Base-by-base conservation (phyloP, 2,113 vertebrate genomes). In the Sigmodon hispidus region DNA sequence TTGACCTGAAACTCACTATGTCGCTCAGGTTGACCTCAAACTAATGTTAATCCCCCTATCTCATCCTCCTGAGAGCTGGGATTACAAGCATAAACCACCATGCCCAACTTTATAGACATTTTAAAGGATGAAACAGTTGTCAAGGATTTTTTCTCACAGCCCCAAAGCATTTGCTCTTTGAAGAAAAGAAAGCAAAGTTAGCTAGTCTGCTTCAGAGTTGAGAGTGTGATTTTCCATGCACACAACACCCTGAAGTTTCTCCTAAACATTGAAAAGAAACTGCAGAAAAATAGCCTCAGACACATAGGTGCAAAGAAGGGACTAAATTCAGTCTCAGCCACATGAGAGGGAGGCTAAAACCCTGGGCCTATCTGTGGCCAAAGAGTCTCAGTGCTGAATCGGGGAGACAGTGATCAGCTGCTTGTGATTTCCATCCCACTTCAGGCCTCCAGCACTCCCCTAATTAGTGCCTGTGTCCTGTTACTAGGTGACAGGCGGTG, bases 381-480 rank as follows among this genome's bases (percentile, higher is more conserved):
- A 31, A 17, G 12, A 67, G 45, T 17, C 50, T 77, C 22, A 43
- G 34, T 48, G 80, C 0, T 55, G 12, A 92, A 90, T 61, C 40
- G 48, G 34, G 11, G 72, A 90, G 59, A 88, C 13, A 75, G 19
- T 65, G 76, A 91, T 75, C 77, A 75, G 57, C 85, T 89, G 67
- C 86, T 84, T 77, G 19, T 45, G 89, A 93, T 95, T 95, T 93
- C 65, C 86, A 93, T 48, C 45, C 36, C 34, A 87, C 81, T 57
- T 87, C 63, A 79, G 61, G 40, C 43, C 55, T 65, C 95, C 50
- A 57, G 67, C 80, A 70, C 43, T 81, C n/a, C 79, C 75, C 83
- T 96, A 91, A 91, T 95, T 96, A 97, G 55, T 61, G 70, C 83
- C 86, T 89, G 52, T 86, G 77, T 29, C 55, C 16, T 80, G 72